Conservation (phyloP, 1,140 invertebrate genomes). For the Batillaria attramentaria region DNA sequence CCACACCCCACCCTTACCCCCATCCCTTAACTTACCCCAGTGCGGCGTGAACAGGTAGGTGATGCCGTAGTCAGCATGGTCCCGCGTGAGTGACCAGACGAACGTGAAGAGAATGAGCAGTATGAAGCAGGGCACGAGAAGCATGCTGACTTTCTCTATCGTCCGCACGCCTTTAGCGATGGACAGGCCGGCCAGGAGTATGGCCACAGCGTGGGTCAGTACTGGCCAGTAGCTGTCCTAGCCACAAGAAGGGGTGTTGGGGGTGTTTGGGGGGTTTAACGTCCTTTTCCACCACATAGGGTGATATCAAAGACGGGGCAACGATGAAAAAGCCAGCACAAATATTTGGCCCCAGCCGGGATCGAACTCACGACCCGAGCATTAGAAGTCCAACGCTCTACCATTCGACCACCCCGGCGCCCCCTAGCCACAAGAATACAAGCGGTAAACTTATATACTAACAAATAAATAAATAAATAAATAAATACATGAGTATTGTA, state of each 20-base stretch:
- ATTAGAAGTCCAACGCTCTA: too few relatives aligned
- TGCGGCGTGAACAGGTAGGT: slow-evolving; percentile 63
- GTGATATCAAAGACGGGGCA: too few relatives aligned
- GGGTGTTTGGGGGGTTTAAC: too few relatives aligned
- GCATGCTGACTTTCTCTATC: slow-evolving; percentile 67
- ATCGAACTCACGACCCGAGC: too few relatives aligned
- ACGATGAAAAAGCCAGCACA: too few relatives aligned
- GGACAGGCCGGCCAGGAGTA: slow-evolving; percentile 55
- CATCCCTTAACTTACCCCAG: slow-evolving; percentile 55
- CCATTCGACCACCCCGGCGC: too few relatives aligned
- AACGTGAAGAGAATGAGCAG: slow-evolving; percentile 64
- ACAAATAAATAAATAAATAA: not conserved
- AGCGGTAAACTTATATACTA: too few relatives aligned
- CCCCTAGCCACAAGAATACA: too few relatives aligned
- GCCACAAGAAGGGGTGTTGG: too few relatives aligned
- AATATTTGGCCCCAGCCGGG: too few relatives aligned
- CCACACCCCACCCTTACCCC: too few relatives aligned
- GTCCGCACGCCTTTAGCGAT: slow-evolving; percentile 63
- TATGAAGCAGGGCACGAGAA: slow-evolving; percentile 63
- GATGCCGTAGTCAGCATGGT: slow-evolving; percentile 58
- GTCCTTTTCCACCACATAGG: too few relatives aligned
- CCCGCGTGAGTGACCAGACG: slow-evolving; percentile 60
- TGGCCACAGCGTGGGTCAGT: slow-evolving; percentile 54
- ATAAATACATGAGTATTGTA: not conserved
- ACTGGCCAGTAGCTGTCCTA: slow-evolving; percentile 64